Conservation (phyloP, 2,888 invertebrate species). For the Alsophila aescularia region DNA sequence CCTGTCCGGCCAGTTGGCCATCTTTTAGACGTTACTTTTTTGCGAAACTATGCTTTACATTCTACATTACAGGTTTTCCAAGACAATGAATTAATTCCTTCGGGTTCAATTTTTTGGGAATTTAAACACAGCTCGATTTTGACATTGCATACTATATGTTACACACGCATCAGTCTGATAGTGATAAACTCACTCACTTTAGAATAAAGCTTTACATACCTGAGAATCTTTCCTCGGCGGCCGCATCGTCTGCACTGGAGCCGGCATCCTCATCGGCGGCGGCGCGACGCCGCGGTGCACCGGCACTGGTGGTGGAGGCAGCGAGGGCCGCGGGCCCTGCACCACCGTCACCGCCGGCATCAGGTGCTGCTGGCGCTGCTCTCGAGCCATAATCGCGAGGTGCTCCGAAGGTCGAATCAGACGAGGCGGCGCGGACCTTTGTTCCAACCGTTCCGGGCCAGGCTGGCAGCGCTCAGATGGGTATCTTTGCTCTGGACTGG, state of each 20-base stretch:
- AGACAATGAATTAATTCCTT: too few relatives aligned
- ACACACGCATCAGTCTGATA: too few relatives aligned
- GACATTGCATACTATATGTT: too few relatives aligned
- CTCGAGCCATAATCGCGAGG: conserved; percentile 65
- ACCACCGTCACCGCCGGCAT: conserved; percentile 64
- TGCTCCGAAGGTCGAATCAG: conserved; percentile 77
- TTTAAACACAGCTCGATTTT: too few relatives aligned
- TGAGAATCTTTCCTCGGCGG: conserved; percentile 73
- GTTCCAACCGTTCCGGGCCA: conserved; percentile 12
- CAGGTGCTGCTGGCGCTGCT: conserved; percentile 60
- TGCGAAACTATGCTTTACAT: neutral
- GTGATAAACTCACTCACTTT: too few relatives aligned
- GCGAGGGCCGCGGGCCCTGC: conserved; percentile 58
- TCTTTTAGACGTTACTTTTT: too few relatives aligned
- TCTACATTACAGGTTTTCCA: too few relatives aligned
- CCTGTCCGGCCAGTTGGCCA: conserved; percentile 14
- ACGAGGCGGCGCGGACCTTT: conserved; percentile 60
- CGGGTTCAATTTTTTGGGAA: too few relatives aligned
- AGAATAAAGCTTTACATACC: conserved; percentile 49
- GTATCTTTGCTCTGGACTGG: conserved; percentile 12
- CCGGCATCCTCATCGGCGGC: conserved; percentile 71
- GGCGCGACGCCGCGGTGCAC: conserved; percentile 68
- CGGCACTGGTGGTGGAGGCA: conserved; percentile 57
- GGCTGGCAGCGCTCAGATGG: neutral
- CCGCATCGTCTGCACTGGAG: conserved; percentile 59